Evolutionary conservation across 2,888 invertebrate species (phyloP).

Genomic region (Teinopalpus imperialis): DNA sequence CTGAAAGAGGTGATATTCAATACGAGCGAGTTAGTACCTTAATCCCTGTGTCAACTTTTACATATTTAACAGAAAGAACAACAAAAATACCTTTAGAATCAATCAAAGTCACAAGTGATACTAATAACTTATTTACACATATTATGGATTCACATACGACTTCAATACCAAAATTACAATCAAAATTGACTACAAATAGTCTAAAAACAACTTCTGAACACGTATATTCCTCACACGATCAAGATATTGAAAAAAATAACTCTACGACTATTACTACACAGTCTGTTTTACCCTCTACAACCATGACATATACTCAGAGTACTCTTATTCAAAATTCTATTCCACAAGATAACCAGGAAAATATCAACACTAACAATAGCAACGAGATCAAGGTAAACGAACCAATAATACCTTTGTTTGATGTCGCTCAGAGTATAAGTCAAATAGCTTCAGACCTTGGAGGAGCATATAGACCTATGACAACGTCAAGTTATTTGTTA

Average conservation of each 20-base stretch:
- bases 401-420: conserved; percentile 56
- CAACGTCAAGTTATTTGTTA: conserved; percentile 57
- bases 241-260: conserved; percentile 53
- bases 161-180: conserved; percentile 21
- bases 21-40: conserved; percentile 61
- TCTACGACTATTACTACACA: conserved; percentile 69
- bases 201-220: conserved; percentile 30
- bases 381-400: conserved; percentile 40
- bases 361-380: conserved; percentile 23
- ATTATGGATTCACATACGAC: conserved; percentile 33
- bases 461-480: conserved; percentile 56
- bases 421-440: conserved; percentile 74
- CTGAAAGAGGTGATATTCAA: conserved; percentile 43
- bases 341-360: conserved; percentile 29
- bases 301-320: conserved; percentile 58
- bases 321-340: conserved; percentile 40
- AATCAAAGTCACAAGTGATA: conserved; percentile 37
- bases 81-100: conserved; percentile 39
- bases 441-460: conserved; percentile 77
- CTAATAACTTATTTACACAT: conserved; percentile 35
- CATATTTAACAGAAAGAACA: conserved; percentile 51
- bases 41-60: conserved; percentile 55
- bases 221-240: conserved; percentile 35
- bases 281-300: conserved; percentile 67
- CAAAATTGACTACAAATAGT: conserved; percentile 23